phyloP scores from a whole-genome alignment of 2,888 invertebrate species.

The Brenthis daphne region DNA sequence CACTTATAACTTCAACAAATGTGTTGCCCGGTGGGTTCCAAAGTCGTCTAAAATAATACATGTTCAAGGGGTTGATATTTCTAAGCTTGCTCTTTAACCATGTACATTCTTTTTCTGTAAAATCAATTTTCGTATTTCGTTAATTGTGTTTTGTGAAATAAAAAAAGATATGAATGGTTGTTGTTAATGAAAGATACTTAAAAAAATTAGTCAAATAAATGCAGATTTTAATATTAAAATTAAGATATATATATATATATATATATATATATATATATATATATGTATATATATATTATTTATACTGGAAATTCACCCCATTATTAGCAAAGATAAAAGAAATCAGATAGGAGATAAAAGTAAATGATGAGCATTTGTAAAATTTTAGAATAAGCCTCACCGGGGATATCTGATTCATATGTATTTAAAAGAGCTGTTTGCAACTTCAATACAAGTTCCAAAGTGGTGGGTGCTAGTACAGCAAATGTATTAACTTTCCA shows the following conservation, averaged over 20 bases:
- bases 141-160: neutral
- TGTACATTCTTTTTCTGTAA: constrained; percentile 62
- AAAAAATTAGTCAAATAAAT: neutral
- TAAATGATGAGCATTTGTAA: neutral
- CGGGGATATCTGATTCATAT: constrained; percentile 57
- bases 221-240: no score
- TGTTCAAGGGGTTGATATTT: constrained; percentile 63
- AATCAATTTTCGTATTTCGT: neutral
- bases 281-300: no score
- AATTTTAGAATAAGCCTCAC: constrained; percentile 45
- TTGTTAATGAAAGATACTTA: neutral
- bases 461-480: constrained; percentile 49
- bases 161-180: neutral
- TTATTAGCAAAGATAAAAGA: no score
- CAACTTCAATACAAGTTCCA: constrained; percentile 58
- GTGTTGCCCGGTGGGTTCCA: constrained; percentile 61
- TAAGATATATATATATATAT: no score
- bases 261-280: no score
- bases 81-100: constrained; percentile 66
- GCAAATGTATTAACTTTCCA: constrained; percentile 64
- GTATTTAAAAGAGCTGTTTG: constrained; percentile 57
- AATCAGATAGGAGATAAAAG: no score
- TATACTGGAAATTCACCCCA: no score
- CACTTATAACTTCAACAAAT: constrained; percentile 61
- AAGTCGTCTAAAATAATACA: constrained; percentile 67